Percentiles rank a stretch among this genome's conserved stretches.
These are phyloP conservation scores for Ctenopoma multispine DNA, from an alignment of 2,797 vertebrate genomes.

Conservation along the genomic window DNA sequence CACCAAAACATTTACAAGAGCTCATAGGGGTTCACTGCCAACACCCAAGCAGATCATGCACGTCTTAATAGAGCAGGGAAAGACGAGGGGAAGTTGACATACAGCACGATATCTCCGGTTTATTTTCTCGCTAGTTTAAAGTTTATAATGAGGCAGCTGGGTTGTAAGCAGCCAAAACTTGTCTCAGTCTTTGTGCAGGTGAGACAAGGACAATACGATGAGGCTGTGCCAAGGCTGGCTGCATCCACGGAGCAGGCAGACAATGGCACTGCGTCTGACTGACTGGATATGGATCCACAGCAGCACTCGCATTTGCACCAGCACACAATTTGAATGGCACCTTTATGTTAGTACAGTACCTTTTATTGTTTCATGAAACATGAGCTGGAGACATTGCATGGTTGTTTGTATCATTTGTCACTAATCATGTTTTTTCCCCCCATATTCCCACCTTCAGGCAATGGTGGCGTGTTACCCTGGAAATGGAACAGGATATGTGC, in stretches of 20 bases:
- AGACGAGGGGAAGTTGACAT: conserved; percentile 67
- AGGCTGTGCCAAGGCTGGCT: conserved; percentile 21
- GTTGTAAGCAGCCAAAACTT: conserved; percentile 19
- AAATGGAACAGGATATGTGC: conserved; percentile 94
- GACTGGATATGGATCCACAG: background rate
- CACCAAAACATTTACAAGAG: conserved; percentile 66
- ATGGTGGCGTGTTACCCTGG: conserved; percentile 98
- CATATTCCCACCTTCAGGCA: conserved; percentile 82
- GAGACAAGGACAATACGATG: conserved; percentile 32
- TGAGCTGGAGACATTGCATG: conserved; percentile 4
- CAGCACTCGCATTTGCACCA: background rate
- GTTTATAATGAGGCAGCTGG: conserved; percentile 61
- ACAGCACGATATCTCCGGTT: conserved; percentile 69
- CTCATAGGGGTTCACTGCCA: conserved; percentile 67
- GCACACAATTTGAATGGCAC: background rate
- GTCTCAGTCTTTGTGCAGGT: conserved; percentile 46
- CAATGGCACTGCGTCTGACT: conserved; percentile 10
- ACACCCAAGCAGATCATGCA: conserved; percentile 68
- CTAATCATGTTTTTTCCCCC: conserved; percentile 32
- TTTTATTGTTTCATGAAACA: conserved; percentile 9
- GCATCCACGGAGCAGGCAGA: background rate
- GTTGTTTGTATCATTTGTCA: conserved; percentile 15
- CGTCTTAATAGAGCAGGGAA: conserved; percentile 69
- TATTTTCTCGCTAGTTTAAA: conserved; percentile 62
- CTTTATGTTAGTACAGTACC: background rate